These are phyloP conservation scores for Anarrhichthys ocellatus DNA, from an alignment of 2,113 vertebrate genomes.

Conservation along the genomic window DNA sequence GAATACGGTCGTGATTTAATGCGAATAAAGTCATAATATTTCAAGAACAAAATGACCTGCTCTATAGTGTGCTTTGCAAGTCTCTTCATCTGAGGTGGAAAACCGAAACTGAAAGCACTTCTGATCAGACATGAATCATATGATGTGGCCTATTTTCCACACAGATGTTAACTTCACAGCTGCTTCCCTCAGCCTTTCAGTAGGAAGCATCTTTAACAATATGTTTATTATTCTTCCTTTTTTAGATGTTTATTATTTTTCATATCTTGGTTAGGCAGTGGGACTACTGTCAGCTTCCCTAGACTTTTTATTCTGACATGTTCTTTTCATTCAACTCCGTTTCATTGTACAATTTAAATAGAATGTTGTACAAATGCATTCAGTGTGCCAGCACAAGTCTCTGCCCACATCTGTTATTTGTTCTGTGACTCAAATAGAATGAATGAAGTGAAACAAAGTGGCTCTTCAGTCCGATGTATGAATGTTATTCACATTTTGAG, in stretches of 20 bases:
- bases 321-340: background rate
- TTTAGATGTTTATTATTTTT: background rate
- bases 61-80: background rate
- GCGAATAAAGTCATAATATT: background rate
- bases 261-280: background rate
- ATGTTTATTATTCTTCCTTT: background rate
- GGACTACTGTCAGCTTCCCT: background rate
- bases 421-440: constrained; percentile 1
- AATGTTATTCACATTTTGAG: background rate
- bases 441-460: background rate
- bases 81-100: too few species aligned
- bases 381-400: background rate
- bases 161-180: background rate
- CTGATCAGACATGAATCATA: background rate
- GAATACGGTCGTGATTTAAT: background rate
- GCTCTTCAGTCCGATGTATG: background rate
- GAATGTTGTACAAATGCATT: background rate
- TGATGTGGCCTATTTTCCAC: background rate
- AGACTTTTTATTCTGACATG: too few species aligned
- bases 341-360: background rate
- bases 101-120: too few species aligned
- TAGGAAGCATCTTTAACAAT: background rate
- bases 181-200: too few species aligned
- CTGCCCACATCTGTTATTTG: background rate
- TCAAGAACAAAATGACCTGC: background rate